A percentile compares a stretch with the other conserved stretches of the same genome.
Evolutionary conservation across 2,797 vertebrate species (phyloP).

Genomic region (Scarus forsteni): DNA sequence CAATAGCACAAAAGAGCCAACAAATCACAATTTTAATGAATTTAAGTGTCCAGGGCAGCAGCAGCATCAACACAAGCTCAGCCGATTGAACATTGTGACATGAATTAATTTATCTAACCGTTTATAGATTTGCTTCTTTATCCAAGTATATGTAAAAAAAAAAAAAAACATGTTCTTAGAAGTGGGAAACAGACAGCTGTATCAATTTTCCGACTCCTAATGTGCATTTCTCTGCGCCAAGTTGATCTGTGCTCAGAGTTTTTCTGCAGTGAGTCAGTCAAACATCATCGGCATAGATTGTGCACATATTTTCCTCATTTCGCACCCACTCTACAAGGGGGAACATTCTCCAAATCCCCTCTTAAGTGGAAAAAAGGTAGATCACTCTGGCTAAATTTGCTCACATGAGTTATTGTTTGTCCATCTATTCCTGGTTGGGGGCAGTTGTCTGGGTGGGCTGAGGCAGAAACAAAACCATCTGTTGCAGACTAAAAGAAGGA

Average conservation of each 20-base stretch:
- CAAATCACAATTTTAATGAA: no score
- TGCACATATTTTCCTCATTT: constrained; percentile 36
- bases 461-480: constrained; percentile 59
- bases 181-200: constrained; percentile 14
- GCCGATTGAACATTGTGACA: no score
- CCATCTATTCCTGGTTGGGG: constrained; percentile 67
- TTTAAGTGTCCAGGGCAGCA: constrained; percentile 5
- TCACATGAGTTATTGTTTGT: constrained; percentile 54
- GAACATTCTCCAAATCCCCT: constrained; percentile 61
- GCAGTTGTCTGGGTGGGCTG: constrained; percentile 52
- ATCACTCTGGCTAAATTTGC: constrained; percentile 60
- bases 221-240: constrained; percentile 37
- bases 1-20: no score
- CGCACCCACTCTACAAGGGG: constrained; percentile 37
- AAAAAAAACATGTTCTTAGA: constrained; percentile 65
- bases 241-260: constrained; percentile 29
- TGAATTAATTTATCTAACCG: constrained; percentile 21
- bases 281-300: constrained; percentile 24
- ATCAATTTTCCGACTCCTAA: constrained; percentile 45
- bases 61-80: no score
- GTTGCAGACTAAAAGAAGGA: constrained; percentile 47
- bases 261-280: constrained; percentile 31
- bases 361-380: constrained; percentile 41
- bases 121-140: constrained; percentile 30
- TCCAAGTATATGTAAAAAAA: constrained; percentile 42